Base-by-base conservation (phyloP, 2,113 vertebrate species). In the Prinia subflava region DNA sequence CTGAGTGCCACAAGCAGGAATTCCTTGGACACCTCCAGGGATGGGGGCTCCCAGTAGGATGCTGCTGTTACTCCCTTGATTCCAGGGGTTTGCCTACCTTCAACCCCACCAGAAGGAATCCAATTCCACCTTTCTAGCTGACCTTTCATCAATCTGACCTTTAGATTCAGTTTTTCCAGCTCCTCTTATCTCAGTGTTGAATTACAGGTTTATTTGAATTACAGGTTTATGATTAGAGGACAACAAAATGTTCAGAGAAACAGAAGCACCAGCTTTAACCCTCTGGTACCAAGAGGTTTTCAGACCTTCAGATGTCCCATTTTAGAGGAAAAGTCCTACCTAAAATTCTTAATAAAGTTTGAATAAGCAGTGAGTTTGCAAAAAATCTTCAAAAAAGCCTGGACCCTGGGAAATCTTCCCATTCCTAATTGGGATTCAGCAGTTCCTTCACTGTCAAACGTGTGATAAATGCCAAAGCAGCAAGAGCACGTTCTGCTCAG, bases 381-480 rank as follows among this genome's bases (percentile, higher is more conserved):
- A 71, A 90, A 68, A 27, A 42, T 33, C 87, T 67, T 90, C 60
- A 63, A 35, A 95, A 93, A 94, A 33, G 23, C 39, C 76, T 64
- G 52, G 76, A 87, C 68, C 31, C 84, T 87, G 92, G 65, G 47
- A 92, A 94, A 87, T 74, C 24, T 79, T 65, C 53, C 92, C 53
- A 62, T 77, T 47, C 70, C 67, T 97, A 83, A 89, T 75, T 96
- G 88, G 83, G 73, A 96, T 94, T 96, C 77, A 81, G 82, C 68
- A 57, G 55, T 31, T 91, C 88, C 42, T 89, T 85, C 77, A 62
- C 82, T 84, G 76, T 88, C 73, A 93, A 68, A 80, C 14, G 15
- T 63, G 83, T 86, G 77, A 94, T 85, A 97, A 98, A 96, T 93
- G 74, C 73, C 77, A 92, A 89, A 75, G 62, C 49, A 57, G 83